phyloP scores from a whole-genome alignment of 2,113 vertebrate genomes.

The Halcyon senegalensis region DNA sequence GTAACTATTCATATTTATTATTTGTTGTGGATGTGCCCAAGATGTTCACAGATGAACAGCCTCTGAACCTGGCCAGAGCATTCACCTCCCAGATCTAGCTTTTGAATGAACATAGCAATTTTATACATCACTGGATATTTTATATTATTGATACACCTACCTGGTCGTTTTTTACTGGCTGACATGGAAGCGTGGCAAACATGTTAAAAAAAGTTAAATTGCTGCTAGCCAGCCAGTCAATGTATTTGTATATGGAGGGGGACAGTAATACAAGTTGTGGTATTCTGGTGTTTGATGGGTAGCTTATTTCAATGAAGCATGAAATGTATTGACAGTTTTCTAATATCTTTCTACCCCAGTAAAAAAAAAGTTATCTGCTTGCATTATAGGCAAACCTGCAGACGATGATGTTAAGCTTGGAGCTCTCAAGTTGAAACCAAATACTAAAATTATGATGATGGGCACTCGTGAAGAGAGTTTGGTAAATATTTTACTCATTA shows the following conservation, averaged over 20 bases:
- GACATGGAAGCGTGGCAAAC: background rate
- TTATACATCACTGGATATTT: background rate
- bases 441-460: slow-evolving; percentile 99
- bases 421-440: slow-evolving; percentile 95
- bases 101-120: background rate
- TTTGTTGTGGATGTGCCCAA: background rate
- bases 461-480: slow-evolving; percentile 97
- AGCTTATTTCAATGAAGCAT: background rate
- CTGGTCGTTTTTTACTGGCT: background rate
- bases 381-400: slow-evolving; percentile 90
- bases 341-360: slow-evolving; percentile 10
- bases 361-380: slow-evolving; percentile 62
- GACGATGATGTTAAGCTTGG: slow-evolving; percentile 96
- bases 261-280: background rate
- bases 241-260: background rate
- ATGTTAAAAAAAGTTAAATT: background rate
- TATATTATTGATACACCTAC: background rate
- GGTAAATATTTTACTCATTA: slow-evolving; percentile 80
- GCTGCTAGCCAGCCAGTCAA: background rate
- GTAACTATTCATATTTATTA: slow-evolving; percentile 66
- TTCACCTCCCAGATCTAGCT: background rate
- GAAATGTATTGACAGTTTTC: background rate
- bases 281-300: background rate
- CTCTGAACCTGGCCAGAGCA: background rate
- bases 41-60: background rate